A percentile compares a stretch with the other conserved stretches of the same genome.
Conservation (phyloP, 2,113 vertebrate species). For the Chinchilla lanigera region DNA sequence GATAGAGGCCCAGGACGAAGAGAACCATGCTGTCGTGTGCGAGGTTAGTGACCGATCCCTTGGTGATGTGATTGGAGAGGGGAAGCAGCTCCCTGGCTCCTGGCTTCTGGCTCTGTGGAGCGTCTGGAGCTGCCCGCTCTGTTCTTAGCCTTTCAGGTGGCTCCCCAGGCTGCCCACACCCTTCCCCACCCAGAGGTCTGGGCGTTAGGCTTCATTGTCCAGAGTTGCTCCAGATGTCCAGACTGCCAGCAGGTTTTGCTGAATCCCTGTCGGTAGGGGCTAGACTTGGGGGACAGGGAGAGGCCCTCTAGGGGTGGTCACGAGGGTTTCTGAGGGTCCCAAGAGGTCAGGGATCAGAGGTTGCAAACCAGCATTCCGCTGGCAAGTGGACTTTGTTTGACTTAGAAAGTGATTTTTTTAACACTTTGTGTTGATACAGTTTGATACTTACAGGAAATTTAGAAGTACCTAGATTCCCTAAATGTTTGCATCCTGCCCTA, state of each 20-base stretch:
- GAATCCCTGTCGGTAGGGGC: background rate
- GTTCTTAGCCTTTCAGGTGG: background rate
- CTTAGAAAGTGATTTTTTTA: conserved; percentile 2
- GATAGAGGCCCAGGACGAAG: conserved; percentile 88
- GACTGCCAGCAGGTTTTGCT: background rate
- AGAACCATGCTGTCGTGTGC: conserved; percentile 89
- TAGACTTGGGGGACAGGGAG: background rate
- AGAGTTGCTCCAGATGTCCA: background rate
- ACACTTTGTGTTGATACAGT: background rate
- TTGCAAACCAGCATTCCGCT: background rate
- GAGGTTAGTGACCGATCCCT: conserved; percentile 88
- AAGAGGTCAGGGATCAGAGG: background rate
- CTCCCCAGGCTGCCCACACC: background rate
- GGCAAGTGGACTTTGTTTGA: background rate
- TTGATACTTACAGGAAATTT: conserved; percentile 43
- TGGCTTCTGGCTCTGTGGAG: background rate
- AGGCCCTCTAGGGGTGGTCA: background rate
- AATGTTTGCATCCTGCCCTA: background rate
- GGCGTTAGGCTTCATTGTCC: background rate
- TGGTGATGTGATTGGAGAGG: background rate
- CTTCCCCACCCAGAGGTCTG: background rate
- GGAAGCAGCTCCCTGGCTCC: background rate
- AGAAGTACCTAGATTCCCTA: background rate
- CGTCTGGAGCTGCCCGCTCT: background rate
- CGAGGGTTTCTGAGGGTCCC: background rate